Evolutionary conservation across 2,113 vertebrate genomes (phyloP), one percentile per base, ranked within the genome.

Genomic region (Megalops atlanticus): DNA sequence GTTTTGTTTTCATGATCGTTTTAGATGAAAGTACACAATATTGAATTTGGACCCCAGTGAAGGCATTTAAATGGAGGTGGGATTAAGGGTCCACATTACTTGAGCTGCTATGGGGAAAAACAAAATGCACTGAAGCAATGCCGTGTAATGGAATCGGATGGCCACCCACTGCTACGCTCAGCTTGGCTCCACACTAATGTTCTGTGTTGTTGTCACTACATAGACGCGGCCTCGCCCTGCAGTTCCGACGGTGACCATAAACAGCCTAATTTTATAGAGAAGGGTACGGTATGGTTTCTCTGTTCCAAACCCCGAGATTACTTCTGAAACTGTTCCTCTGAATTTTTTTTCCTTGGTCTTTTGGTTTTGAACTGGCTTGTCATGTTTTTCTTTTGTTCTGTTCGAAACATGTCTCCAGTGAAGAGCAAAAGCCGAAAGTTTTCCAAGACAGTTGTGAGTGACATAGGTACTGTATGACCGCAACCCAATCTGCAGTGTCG

Each of bases 371-470:
- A 64, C 39, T 27, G 21, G 35, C 36, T 69, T 78, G 16, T 38
- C 58, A 87, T 86, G 82, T 83, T 87, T 91, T n/a, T 85, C 82
- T 69, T 92, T 89, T 89, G 89, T 91, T 91, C 92, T 54, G 81
- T 86, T 58, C 31, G 82, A 89, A 91, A 91, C 85, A 86, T 93
- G 91, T 96, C 97, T 98, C 87, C 95, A 99, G 98, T 98, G 96
- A 99, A 96, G 92, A 95, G 87, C 91, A 96, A 97, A 97, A 96
- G 97, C 97, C 98, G 97, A 92, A 96, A 95, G 87, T 95, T 99
- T 96, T 98, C 97, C 97, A 97, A 96, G 97, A 97, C 93, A 93
- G 92, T 95, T 91, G 90, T 91, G 92, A 92, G 85, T 94, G 93
- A 95, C 89, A 91, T 94, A 92, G 94, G 94, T 95, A 95, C 76